Conservation (phyloP, 2,113 vertebrate species). For the Gasterosteus nipponicus region DNA sequence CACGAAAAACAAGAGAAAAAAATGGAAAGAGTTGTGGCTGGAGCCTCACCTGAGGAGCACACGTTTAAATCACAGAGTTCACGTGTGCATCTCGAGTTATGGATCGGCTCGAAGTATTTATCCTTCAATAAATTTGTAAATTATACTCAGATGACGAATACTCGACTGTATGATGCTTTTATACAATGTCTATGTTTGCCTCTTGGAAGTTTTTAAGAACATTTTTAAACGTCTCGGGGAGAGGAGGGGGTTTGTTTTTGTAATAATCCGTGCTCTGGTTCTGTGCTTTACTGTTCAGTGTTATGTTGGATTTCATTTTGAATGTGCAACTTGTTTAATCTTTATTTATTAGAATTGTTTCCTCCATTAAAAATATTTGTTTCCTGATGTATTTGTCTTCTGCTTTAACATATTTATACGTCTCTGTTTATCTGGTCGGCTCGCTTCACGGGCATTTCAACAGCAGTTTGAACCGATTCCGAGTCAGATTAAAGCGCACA, state of each 20-base stretch:
- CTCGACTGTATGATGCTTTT: conserved; percentile 78
- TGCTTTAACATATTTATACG: background rate
- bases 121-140: conserved; percentile 78
- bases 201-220: conserved; percentile 80
- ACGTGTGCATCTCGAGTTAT: conserved; percentile 61
- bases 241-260: conserved; percentile 32
- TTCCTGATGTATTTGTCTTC: conserved; percentile 59
- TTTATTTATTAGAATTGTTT: conserved; percentile 82
- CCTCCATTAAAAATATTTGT: conserved; percentile 76
- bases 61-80: conserved; percentile 38
- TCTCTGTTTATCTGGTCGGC: too few species aligned
- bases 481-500: conserved; percentile 1
- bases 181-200: conserved; percentile 79
- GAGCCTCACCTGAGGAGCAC: conserved; percentile 62
- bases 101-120: conserved; percentile 72
- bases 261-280: conserved; percentile 70
- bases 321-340: conserved; percentile 77
- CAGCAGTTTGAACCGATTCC: conserved; percentile 5
- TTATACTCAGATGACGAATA: conserved; percentile 74
- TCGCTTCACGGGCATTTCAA: background rate
- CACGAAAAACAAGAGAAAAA: conserved; percentile 29
- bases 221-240: conserved; percentile 75
- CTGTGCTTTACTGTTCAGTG: conserved; percentile 72
- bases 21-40: conserved; percentile 20
- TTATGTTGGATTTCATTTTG: conserved; percentile 76